Evolutionary conservation across 1,140 invertebrate species (phyloP), one percentile per base, ranked within the genome.

Genomic region (Globodera ellingtonae): DNA sequence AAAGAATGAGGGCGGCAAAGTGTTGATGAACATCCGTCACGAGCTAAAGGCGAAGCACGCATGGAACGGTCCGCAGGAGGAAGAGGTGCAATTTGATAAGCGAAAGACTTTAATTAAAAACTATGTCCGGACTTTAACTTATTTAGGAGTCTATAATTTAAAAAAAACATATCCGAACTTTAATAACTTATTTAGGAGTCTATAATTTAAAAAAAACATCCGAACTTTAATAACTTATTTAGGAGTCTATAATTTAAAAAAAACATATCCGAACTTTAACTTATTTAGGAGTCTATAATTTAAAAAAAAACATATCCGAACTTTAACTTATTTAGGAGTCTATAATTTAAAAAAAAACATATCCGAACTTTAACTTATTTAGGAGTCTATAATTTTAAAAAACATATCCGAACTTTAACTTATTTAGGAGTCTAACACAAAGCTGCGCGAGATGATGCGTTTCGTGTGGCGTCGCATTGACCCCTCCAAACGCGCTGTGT

Each of bases 401-500:
- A 35, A 73, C 7, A 47, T 13, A 6, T 73, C 9, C 18, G 9
- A 1, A 46, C 44, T 74, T 56, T 74, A n/a, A n/a, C 48, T 21
- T 74, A 74, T 74, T 10, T 18, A 77, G 75, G 75, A 77, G 9
- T 67, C 75, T 47, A 67, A 67, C 9, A 47, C 44, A 0, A 77
- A 77, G 21, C 18, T 77, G 65, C 75, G 75, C 46, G 75, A 77
- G 62, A 77, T 77, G 75, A 77, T 24, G 21, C 81, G 85, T n/a
- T 81, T 71, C 44, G 82, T 88, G 4, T 87, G 86, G 86, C 84
- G 85, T 56, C 86, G 85, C 18, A 75, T 86, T 59, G 85, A 86
- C 67, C 81, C 72, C 9, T 62, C 81, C 3, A 82, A 80, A 56
- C 81, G 81, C 69, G 46, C 62, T 6, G 15, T 50, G 44, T n/a